Evolutionary conservation across 1,140 invertebrate genomes (phyloP), one percentile per base, ranked within the genome.

Genomic region (Drosophila subpulchrella): DNA sequence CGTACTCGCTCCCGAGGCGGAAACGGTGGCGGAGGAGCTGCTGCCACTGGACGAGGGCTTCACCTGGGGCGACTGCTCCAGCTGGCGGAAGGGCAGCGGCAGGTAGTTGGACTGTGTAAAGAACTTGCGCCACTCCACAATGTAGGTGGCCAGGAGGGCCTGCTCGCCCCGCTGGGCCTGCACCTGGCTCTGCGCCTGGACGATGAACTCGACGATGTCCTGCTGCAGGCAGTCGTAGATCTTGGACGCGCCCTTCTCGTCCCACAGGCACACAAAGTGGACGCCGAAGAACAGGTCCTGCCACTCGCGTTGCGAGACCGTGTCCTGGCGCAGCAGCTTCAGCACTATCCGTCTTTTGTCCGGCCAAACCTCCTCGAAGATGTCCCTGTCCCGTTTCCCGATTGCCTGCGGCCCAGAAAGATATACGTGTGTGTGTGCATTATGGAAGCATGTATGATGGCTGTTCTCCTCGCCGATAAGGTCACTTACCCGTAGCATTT

Each of bases 51-150:
- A 70, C 4, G 72, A 38, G 5, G 84, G 78, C 50, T 92, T 92
- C 27, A 84, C 90, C 53, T 92, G 94, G 20, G 97, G 94, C 59
- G 97, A 95, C 67, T 95, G 95, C 94, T 99, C 98, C 68, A 99
- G 93, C 92, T 98, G 97, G 48, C 96, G 95, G 94, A 99, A 99
- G 11, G 98, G 98, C 72, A 98, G 97, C 4, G 98, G 98, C 79
- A 99, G 93, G 93, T 99, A 99, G 92, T 97, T 97, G 93, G 98
- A 99, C 92, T 99, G 98, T 7, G 98, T 98, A 92, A 99, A 99
- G 94, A 99, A 99, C 90, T 98, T 99, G 44, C 97, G 94, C 98
- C 98, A 99, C 93, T 99, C 98, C 8, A 95, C 95, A 81, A 99
- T 99, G 89, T 99, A 99, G 8, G 98, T 97, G 93, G 98, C 98